Evolutionary conservation across 2,797 vertebrate genomes (phyloP).

Genomic region (Amniataba percoides): DNA sequence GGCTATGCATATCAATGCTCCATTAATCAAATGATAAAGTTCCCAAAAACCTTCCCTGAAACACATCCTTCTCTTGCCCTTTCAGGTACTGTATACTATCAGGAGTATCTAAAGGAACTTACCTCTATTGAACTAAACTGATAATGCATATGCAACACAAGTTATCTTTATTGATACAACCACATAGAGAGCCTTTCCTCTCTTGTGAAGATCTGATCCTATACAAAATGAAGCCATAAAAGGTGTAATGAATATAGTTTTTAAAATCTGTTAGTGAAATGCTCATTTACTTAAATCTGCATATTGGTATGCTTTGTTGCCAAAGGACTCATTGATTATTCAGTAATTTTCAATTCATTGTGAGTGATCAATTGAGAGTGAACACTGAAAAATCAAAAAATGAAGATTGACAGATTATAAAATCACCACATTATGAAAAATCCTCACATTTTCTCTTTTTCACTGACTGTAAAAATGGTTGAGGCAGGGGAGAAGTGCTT

Average conservation of each 20-base stretch:
- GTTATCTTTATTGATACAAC: conserved; percentile 28
- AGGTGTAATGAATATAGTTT: neutral
- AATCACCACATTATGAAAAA: conserved; percentile 51
- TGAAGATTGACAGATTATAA: conserved; percentile 71
- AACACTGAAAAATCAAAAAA: conserved; percentile 44
- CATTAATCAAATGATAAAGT: conserved; percentile 84
- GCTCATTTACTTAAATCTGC: conserved; percentile 22
- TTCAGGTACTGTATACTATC: conserved; percentile 44
- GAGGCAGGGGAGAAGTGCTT: conserved; percentile 43
- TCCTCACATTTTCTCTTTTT: conserved; percentile 55
- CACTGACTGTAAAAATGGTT: conserved; percentile 57
- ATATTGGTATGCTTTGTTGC: conserved; percentile 20
- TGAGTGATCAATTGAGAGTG: conserved; percentile 40
- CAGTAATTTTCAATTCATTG: conserved; percentile 34
- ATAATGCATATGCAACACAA: conserved; percentile 32
- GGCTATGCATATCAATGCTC: conserved; percentile 80
- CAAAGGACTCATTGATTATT: conserved; percentile 42
- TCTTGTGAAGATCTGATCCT: neutral
- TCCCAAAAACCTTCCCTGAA: conserved; percentile 64
- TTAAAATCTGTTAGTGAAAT: conserved; percentile 7
- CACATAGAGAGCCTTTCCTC: neutral
- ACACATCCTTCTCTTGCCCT: conserved; percentile 61
- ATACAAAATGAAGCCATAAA: conserved; percentile 1
- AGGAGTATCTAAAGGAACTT: conserved; percentile 56
- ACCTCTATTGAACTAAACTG: conserved; percentile 22